Evolutionary conservation across 2,113 vertebrate genomes (phyloP).

Genomic region (Ovis aries): DNA sequence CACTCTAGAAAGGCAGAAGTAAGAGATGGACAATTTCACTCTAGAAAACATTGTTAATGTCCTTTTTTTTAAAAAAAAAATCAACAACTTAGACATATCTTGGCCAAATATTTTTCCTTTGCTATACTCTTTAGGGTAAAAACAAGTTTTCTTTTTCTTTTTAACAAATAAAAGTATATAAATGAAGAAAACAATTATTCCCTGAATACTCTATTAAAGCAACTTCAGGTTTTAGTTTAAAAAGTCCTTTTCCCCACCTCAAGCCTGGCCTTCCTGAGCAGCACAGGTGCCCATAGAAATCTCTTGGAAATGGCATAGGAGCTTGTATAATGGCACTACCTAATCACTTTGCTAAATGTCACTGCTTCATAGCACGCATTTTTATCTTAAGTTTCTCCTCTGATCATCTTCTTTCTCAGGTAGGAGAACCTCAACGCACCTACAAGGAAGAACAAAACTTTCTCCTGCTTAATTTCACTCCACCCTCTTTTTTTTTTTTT

Average conservation of each 20-base stretch:
- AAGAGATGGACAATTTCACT: neutral
- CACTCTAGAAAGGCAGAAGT: neutral
- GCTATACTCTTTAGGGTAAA: neutral
- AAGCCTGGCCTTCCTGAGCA: neutral
- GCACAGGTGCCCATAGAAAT: neutral
- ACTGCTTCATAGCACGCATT: neutral
- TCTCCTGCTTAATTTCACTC: neutral
- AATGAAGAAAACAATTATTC: neutral
- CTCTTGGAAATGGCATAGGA: neutral
- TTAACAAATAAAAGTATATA: neutral
- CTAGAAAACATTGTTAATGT: neutral
- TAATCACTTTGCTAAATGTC: constrained; percentile 60
- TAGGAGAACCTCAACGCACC: neutral
- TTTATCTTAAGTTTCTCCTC: neutral
- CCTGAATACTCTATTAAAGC: neutral
- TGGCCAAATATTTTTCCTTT: neutral
- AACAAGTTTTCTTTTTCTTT: neutral
- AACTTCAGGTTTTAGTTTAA: constrained; percentile 38
- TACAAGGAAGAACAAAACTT: neutral
- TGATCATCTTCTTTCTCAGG: neutral
- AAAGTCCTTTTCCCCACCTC: neutral
- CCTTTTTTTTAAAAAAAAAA: neutral
- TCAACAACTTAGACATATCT: neutral
- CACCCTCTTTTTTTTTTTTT: too few relatives aligned
- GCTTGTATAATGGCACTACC: constrained; percentile 55